Base-by-base conservation (phyloP, 2,797 vertebrate genomes). In the Falco peregrinus region DNA sequence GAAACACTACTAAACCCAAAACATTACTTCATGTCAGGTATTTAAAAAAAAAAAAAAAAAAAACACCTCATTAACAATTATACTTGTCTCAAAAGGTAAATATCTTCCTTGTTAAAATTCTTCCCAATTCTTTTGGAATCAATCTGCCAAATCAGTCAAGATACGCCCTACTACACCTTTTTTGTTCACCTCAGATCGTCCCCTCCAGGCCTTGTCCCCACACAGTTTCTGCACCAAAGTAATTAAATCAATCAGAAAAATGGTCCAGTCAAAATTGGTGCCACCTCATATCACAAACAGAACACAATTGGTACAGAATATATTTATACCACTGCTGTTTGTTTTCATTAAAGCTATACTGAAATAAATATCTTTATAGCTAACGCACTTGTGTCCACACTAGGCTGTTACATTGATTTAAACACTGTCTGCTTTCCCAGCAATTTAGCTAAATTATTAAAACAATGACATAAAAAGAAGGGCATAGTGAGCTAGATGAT, bases 371-470 rank as follows among this genome's bases (percentile, higher is more conserved):
- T 84, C 50, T 94, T 78, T 85, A 77, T 37, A 80, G 33, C 83
- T 82, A 89, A 85, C 65, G 89, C 39, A 8, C 68, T 95, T 41
- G 28, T 84, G 86, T 94, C 92, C 89, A 69, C 92, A 81, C 57
- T 31, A 92, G 50, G 47, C 78, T 92, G 86, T 96, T 92, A 61
- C 53, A 76, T 45, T 87, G 92, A 96, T 97, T 95, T 96, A 96
- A 95, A 87, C 47, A 85, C 71, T 91, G 70, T 77, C 92, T 87
- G 78, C 81, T 95, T 93, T 89, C 57, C 39, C 31, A 91, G 57
- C 47, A 95, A 81, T 93, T 95, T 80, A 81, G 25, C 67, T 96
- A 91, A 90, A 95, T 94, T 94, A 71, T 91, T 96, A 96, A 93
- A 96, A 93, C 79, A 95, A 96, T 89, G 47, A 68, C 82, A 90